A percentile compares a stretch with the other conserved stretches of the same genome.
phyloP scores from a whole-genome alignment of 2,888 invertebrate genomes.

The Synergus japonicus region DNA sequence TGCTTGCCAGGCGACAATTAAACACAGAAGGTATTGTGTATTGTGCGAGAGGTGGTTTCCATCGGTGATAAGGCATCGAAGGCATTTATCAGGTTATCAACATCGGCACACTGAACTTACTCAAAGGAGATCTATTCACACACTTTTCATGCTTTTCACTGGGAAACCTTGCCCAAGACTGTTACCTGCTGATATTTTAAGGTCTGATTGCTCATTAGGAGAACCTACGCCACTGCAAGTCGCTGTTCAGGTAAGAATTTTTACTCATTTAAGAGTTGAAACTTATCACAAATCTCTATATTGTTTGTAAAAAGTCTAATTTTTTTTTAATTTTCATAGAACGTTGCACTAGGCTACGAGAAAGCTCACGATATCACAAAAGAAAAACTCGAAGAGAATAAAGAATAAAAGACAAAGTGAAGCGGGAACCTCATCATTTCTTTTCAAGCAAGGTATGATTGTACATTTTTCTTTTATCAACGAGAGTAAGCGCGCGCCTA shows the following conservation, averaged over 20 bases:
- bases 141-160: conserved; percentile 75
- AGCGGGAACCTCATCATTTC: neutral
- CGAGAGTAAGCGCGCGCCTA: no score
- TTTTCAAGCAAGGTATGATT: conserved; percentile 18
- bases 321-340: conserved; percentile 8
- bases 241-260: conserved; percentile 72
- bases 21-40: conserved; percentile 73
- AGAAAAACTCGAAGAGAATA: conserved; percentile 49
- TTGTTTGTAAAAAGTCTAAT: neutral
- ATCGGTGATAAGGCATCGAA: conserved; percentile 69
- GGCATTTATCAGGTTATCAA: conserved; percentile 74
- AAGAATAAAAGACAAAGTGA: conserved; percentile 42
- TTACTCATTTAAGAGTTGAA: conserved; percentile 6
- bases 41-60: conserved; percentile 76
- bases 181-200: conserved; percentile 68
- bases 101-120: conserved; percentile 74
- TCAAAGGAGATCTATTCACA: conserved; percentile 76
- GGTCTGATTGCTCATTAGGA: conserved; percentile 70
- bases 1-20: conserved; percentile 71
- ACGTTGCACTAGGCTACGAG: conserved; percentile 45
- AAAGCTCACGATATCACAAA: conserved; percentile 47
- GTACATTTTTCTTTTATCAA: neutral
- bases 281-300: neutral
- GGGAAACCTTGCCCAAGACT: conserved; percentile 74
- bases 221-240: conserved; percentile 76